Evolutionary conservation across 1,140 invertebrate genomes (phyloP).

Genomic region (Catajapyx aquilonaris): DNA sequence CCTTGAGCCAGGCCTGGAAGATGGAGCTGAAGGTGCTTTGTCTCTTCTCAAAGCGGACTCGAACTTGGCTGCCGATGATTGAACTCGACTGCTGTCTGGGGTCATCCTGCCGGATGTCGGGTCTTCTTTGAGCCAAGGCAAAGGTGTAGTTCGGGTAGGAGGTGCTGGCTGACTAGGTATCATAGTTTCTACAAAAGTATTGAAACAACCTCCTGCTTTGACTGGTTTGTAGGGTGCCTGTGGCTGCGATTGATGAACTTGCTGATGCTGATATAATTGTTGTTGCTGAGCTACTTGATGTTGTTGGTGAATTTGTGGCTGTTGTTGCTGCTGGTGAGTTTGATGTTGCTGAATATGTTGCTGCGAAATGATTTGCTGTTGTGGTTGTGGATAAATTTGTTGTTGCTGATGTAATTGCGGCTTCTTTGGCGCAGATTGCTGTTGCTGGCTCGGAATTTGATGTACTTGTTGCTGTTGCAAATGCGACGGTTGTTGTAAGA

Average conservation of each 20-base stretch:
- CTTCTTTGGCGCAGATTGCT: background rate
- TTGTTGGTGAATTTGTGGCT: no score
- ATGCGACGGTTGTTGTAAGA: slow-evolving; percentile 1
- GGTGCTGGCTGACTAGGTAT: background rate
- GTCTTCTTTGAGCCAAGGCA: background rate
- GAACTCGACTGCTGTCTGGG: background rate
- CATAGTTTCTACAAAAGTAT: background rate
- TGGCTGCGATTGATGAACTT: no score
- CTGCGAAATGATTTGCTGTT: no score
- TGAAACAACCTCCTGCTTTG: no score
- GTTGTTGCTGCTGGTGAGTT: no score
- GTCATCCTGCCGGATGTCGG: background rate
- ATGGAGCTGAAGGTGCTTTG: background rate
- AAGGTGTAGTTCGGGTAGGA: background rate
- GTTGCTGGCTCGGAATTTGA: background rate
- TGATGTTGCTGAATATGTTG: no score
- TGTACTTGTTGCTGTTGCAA: slow-evolving; percentile 1
- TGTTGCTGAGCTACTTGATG: no score
- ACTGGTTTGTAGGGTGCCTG: no score
- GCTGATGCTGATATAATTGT: no score
- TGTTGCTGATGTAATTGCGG: background rate
- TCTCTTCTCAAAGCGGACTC: background rate
- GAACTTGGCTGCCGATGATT: background rate
- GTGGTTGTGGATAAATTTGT: background rate
- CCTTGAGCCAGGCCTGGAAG: background rate